Conservation (phyloP, 1,140 invertebrate genomes). For the Drosophila trapezifrons region DNA sequence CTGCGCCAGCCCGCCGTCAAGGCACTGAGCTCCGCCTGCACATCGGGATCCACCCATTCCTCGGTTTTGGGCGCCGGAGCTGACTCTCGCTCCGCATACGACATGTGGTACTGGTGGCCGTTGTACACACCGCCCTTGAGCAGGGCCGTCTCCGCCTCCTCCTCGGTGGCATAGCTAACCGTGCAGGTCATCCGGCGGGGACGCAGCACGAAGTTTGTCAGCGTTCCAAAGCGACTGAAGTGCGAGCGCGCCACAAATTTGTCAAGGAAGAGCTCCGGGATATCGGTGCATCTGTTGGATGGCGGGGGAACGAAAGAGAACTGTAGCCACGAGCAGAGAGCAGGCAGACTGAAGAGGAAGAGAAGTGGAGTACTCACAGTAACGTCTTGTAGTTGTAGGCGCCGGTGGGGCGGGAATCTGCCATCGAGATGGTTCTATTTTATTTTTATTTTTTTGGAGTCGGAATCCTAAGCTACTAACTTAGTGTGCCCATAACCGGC, state of each 20-base stretch:
- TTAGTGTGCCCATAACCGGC: too few species aligned
- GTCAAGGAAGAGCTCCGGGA: conserved; percentile 87
- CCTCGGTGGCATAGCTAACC: conserved; percentile 87
- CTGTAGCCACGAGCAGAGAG: not conserved
- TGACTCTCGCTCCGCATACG: conserved; percentile 79
- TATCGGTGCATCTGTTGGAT: conserved; percentile 86
- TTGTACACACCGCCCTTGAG: conserved; percentile 86
- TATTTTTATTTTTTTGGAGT: not conserved
- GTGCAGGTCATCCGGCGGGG: conserved; percentile 86
- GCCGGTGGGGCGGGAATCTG: conserved; percentile 30
- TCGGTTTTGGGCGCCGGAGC: conserved; percentile 74
- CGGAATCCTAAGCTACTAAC: too few species aligned
- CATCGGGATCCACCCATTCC: conserved; percentile 84
- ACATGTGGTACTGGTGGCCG: conserved; percentile 87
- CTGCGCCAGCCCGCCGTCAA: conserved; percentile 66
- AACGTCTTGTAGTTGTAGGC: conserved; percentile 67
- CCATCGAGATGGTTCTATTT: conserved; percentile 28
- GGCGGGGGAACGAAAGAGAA: not conserved
- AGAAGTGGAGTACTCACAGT: conserved; percentile 44
- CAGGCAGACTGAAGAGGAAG: not conserved
- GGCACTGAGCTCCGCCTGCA: conserved; percentile 85
- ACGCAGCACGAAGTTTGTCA: conserved; percentile 86
- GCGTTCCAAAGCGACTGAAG: conserved; percentile 87
- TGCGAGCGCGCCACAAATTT: conserved; percentile 87
- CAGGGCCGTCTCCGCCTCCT: conserved; percentile 86